Conservation (phyloP, 2,113 vertebrate genomes). For the Ceyx margarethae region DNA sequence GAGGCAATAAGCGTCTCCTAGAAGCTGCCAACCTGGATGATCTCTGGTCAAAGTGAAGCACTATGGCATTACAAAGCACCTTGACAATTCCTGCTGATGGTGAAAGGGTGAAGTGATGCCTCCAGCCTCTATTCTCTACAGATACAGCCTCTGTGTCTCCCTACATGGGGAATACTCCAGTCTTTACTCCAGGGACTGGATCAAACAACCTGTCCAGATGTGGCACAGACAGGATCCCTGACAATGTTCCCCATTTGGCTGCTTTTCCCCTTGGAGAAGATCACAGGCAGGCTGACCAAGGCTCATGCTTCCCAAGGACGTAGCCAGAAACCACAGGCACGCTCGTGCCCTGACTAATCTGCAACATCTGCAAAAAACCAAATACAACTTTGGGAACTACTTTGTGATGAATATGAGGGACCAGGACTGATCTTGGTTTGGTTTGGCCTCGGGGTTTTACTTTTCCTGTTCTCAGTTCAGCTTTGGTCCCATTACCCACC, state of each 20-base stretch:
- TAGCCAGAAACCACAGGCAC: background rate
- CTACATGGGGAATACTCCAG: background rate
- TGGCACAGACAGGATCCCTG: rapidly evolving
- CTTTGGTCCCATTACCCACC: background rate
- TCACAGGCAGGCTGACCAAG: background rate
- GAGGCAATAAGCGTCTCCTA: background rate
- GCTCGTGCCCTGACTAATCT: background rate
- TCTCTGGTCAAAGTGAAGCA: background rate
- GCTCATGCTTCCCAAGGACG: background rate
- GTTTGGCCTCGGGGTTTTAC: background rate
- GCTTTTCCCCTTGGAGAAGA: background rate
- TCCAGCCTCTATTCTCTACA: background rate
- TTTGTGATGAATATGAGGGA: background rate
- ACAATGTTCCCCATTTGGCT: background rate
- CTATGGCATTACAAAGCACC: background rate
- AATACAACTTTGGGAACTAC: background rate
- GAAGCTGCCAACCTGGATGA: background rate
- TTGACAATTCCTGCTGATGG: background rate
- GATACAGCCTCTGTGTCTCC: no score
- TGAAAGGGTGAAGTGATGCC: background rate
- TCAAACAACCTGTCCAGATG: background rate
- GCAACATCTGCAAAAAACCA: background rate
- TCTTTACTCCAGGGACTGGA: background rate
- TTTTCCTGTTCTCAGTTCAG: background rate
- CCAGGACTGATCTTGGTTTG: background rate